Evolutionary conservation across 2,113 vertebrate genomes (phyloP).

Genomic region (Brachypteracias leptosomus): DNA sequence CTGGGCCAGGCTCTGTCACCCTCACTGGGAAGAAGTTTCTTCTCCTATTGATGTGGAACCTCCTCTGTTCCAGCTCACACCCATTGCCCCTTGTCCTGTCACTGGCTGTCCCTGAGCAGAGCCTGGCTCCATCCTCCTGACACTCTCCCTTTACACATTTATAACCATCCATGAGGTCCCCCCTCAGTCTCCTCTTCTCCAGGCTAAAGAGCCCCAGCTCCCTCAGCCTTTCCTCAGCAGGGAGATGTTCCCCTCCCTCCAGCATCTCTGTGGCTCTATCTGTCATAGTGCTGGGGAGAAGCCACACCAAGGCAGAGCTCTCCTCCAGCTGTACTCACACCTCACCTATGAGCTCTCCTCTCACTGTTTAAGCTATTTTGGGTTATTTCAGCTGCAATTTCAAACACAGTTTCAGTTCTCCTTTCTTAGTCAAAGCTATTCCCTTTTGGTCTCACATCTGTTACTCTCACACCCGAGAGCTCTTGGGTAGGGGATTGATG

Average conservation of each 20-base stretch:
- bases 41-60: no score
- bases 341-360: neutral
- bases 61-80: no score
- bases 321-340: neutral
- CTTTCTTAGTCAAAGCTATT: neutral
- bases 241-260: neutral
- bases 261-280: neutral
- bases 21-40: no score
- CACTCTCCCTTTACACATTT: no score
- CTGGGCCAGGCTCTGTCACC: no score
- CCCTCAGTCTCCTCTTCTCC: no score
- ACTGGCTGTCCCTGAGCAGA: no score
- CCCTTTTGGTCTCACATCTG: neutral
- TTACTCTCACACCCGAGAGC: fast-evolving
- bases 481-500: neutral
- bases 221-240: no score
- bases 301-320: neutral
- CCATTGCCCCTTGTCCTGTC: no score
- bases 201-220: no score
- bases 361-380: neutral
- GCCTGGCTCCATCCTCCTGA: no score
- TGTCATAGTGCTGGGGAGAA: neutral
- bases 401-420: conserved; percentile 25
- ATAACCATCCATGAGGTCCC: no score
- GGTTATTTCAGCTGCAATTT: neutral